Evolutionary conservation across 2,797 vertebrate genomes (phyloP), one percentile per base, ranked within the genome.

Genomic region (Danio tinwini): DNA sequence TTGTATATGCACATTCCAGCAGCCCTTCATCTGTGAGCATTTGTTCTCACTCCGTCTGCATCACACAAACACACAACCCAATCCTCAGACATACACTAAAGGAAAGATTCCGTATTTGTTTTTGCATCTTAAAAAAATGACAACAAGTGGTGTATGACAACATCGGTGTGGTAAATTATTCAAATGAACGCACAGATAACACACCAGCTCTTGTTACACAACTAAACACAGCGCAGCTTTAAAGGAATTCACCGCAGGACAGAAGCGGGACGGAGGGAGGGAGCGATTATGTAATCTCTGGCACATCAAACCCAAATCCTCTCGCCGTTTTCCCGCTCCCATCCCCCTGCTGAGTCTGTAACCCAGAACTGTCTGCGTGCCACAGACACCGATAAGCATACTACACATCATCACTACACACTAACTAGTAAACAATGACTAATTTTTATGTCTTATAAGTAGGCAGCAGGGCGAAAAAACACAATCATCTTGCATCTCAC

Each of bases 201-300:
- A 53, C 37, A 53, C 47, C 49, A 69, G 47, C 47, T 56, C 56
- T 47, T 67, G 58, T 63, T 63, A 58, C 56, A 64, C 64, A 76
- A 75, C 37, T 62, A 19, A 50, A 39, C 17, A 55, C 21, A 13
- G 42, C 77, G 13, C 65, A 63, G 73, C 65, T 56, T 42, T 64
- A 50, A 68, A 68, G 63, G 70, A 80, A 52, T 65, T 45, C 61
- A 16, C 75, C 5, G 44, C 75, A 55, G 50, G 59, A 8, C 4
- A 5, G n/a, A 64, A 39, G 40, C 9, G 49, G 77, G 77, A 62
- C 42, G 50, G 21, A 72, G 83, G 50, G 21, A 72, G 83, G 74
- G 68, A 7, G 45, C 69, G 68, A 80, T 91, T 92, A 90, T 89
- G 89, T 84, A 91, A 93, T 89, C 64, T 77, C 8, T 59, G 13